These are phyloP conservation scores for Holothuria glaberrima DNA, from an alignment of 35 echinoderm and acorn worm genomes.

Conservation along the genomic window DNA sequence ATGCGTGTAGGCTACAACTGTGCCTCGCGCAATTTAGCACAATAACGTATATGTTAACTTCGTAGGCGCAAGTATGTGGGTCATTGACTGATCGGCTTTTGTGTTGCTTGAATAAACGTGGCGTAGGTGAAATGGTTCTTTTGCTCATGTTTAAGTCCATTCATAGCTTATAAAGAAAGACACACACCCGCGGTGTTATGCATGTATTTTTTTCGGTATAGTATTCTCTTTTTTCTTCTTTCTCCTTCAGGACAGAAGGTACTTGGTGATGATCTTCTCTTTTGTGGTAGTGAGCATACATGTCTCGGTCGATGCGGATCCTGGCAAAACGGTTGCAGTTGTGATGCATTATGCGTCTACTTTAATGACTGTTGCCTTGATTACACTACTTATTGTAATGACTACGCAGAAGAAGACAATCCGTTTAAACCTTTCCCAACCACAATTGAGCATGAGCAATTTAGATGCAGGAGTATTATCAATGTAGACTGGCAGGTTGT, in stretches of 20 bases:
- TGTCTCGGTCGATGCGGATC: constrained; percentile 16
- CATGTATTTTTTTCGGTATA: no score
- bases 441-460: not conserved
- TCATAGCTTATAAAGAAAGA: no score
- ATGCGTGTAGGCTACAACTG: no score
- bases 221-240: not conserved
- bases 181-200: no score
- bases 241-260: not conserved
- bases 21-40: no score
- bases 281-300: not conserved
- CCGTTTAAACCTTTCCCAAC: not conserved
- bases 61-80: no score
- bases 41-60: no score
- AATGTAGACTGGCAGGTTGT: constrained; percentile 3
- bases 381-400: not conserved
- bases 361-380: constrained; percentile 15
- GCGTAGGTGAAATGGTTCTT: no score
- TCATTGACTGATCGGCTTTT: no score
- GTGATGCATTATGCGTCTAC: not conserved
- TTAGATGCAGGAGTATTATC: not conserved
- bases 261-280: not conserved
- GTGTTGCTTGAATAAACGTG: no score
- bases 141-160: no score
- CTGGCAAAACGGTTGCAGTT: not conserved
- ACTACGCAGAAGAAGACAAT: not conserved